Conservation (phyloP, 2,797 vertebrate genomes). For the Pagetopsis macropterus region DNA sequence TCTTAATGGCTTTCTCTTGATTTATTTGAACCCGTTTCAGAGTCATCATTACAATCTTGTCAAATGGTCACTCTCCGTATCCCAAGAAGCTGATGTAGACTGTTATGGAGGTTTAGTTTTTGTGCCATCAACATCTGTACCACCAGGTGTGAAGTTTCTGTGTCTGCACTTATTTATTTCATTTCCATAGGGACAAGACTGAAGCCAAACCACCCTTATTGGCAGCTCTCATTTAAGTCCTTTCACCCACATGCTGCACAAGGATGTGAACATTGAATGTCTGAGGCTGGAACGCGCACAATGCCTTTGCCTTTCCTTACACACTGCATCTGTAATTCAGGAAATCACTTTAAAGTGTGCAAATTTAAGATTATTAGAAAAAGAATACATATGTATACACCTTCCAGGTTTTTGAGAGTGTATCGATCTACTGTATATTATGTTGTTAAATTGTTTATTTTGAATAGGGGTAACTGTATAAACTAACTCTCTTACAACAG, state of each 20-base stretch:
- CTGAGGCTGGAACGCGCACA: constrained; percentile 11
- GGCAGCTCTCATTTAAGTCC: neutral
- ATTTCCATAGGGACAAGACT: neutral
- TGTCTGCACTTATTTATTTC: neutral
- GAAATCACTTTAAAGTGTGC: neutral
- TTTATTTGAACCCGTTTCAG: constrained; percentile 1
- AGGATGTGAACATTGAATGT: neutral
- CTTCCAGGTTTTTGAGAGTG: constrained; percentile 8
- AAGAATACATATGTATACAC: neutral
- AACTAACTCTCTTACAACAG: neutral
- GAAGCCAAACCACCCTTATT: constrained; percentile 8
- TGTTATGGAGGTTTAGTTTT: neutral
- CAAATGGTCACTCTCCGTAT: neutral
- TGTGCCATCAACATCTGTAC: neutral
- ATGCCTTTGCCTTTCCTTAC: neutral
- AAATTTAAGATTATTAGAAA: constrained; percentile 5
- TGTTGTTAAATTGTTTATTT: constrained; percentile 18
- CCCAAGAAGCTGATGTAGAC: neutral
- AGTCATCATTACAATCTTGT: neutral
- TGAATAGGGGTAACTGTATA: neutral
- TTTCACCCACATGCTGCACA: neutral
- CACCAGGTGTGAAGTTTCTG: neutral
- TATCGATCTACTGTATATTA: constrained; percentile 25
- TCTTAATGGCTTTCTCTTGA: neutral
- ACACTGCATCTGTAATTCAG: constrained; percentile 10